These are phyloP conservation scores for Brachionus calyciflorus DNA, from an alignment of 1,140 invertebrate genomes.

Conservation along the genomic window DNA sequence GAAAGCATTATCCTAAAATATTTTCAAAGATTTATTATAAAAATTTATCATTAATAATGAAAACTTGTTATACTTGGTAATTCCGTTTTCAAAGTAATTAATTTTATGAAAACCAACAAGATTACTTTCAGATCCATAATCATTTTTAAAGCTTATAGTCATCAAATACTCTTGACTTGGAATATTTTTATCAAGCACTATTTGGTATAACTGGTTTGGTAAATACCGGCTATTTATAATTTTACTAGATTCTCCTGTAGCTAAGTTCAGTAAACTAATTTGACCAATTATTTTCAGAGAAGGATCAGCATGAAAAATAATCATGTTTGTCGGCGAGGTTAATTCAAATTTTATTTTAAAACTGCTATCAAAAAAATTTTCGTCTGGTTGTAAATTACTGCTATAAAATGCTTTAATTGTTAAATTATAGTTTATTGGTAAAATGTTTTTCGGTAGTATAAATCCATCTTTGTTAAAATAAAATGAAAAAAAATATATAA, in stretches of 20 bases:
- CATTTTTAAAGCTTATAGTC: neutral
- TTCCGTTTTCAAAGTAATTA: slow-evolving; percentile 22
- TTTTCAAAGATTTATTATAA: neutral
- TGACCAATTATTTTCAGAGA: neutral
- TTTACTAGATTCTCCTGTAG: neutral
- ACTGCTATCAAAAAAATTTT: neutral
- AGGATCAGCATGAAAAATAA: slow-evolving; percentile 8
- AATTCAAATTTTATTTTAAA: neutral
- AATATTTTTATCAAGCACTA: neutral
- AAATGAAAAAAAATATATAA: neutral
- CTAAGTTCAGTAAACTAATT: neutral
- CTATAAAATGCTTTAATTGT: slow-evolving; percentile 30
- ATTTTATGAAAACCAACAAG: slow-evolving; percentile 41
- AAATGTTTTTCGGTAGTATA: neutral
- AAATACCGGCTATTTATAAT: neutral
- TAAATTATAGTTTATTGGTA: slow-evolving; percentile 29
- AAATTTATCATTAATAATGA: neutral
- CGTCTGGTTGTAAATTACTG: slow-evolving; percentile 3
- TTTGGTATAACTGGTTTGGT: slow-evolving; percentile 35
- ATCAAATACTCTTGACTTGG: neutral
- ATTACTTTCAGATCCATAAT: slow-evolving; percentile 29
- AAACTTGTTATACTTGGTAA: neutral
- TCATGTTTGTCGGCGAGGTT: neutral
- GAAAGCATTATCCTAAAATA: slow-evolving; percentile 11
- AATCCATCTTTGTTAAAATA: neutral